phyloP scores from a whole-genome alignment of 37 sponge, comb jelly and placozoan genomes.

The Bolinopsis microptera region DNA sequence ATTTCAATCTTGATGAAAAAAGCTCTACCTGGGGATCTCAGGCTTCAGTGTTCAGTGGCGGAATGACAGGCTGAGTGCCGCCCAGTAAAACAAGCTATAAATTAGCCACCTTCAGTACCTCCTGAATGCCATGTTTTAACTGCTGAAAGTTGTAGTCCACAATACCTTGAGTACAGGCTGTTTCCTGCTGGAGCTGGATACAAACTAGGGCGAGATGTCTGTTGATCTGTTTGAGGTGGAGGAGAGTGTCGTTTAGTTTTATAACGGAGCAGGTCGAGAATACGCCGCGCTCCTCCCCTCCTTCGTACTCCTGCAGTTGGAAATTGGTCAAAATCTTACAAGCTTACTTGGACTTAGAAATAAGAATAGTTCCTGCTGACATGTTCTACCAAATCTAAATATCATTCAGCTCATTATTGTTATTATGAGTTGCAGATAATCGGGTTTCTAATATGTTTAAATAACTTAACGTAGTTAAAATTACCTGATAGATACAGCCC shows the following conservation, averaged over 20 bases:
- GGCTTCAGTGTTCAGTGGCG: too few relatives aligned
- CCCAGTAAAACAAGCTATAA: neutral
- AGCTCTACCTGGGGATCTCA: too few relatives aligned
- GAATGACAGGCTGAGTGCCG: too few relatives aligned
- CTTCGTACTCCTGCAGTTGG: constrained; percentile 24
- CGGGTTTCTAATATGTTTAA: too few relatives aligned
- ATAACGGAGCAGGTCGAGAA: constrained; percentile 21
- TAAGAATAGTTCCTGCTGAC: too few relatives aligned
- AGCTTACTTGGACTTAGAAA: too few relatives aligned
- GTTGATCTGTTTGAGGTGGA: constrained; percentile 53
- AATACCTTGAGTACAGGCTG: constrained; percentile 39
- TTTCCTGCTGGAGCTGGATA: neutral
- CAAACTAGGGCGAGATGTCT: constrained; percentile 19
- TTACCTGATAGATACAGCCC: constrained; percentile 88
- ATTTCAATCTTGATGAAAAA: too few relatives aligned
- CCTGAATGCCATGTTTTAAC: constrained; percentile 37
- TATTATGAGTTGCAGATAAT: too few relatives aligned
- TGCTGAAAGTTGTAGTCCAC: constrained; percentile 54
- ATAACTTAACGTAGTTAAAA: too few relatives aligned
- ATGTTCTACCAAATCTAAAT: too few relatives aligned
- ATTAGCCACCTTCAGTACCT: constrained; percentile 41
- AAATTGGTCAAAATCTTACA: neutral
- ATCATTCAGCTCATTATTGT: too few relatives aligned
- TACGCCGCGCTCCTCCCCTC: neutral
- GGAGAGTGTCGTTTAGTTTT: constrained; percentile 29